Evolutionary conservation across 2,797 vertebrate genomes (phyloP), one percentile per base, ranked within the genome.

Genomic region (Pangasius krempfi): DNA sequence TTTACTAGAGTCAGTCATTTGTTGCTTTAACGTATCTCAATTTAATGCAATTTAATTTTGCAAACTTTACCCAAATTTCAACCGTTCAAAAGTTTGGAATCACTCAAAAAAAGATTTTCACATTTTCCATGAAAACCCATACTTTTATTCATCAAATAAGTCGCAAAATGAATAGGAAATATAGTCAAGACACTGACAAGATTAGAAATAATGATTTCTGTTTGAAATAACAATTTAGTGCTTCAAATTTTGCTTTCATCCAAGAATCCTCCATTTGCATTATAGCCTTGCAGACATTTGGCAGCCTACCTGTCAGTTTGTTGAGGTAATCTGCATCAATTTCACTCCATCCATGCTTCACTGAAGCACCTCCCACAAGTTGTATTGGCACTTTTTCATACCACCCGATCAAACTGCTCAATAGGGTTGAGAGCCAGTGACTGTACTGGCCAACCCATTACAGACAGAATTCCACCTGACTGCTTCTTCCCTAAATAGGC

Each of bases 401-500:
- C 22, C 44, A 58, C 30, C 37, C 0, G 10, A 50, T 54, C 81
- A 88, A 79, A 70, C 44, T 75, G n/a, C 20, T 40, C 40, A 30
- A 50, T 50, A 86, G 5, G 84, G 18, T 72, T 81, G 50, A 72
- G 52, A 81, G 72, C n/a, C 0, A 6, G 52, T 82, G 70, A 68
- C 12, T 56, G 20, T 66, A 3, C 22, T 87, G 25, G 50, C 9
- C 44, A 83, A 25, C 86, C 30, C 64, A 30, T 66, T 82, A 44
- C 80, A 82, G 76, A 20, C 47, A 70, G 25, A 70, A 72, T 81
- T 80, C 84, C 4, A 3, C 10, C 58, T 37, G 68, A 89, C 60
- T 76, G 18, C 33, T 40, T 37, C 33, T 81, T 25, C 78, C 0
- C 18, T 30, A 89, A 81, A 78, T 62, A 82, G 22, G 22, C 37